Base-by-base conservation (phyloP, 2,888 invertebrate species). In the Drosophila emarginata region DNA sequence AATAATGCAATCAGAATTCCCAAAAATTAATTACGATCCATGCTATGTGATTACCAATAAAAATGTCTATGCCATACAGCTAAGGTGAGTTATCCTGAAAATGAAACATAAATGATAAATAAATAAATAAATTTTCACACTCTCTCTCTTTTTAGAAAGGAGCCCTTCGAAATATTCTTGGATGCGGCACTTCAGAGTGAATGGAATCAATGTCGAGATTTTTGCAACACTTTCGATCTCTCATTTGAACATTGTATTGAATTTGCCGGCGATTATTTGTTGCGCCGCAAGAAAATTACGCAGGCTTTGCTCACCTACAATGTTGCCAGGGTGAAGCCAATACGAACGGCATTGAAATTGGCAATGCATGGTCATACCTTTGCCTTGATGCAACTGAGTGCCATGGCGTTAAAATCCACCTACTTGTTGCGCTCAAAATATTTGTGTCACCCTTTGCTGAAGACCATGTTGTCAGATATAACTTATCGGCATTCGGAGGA, bases 221-320 rank as follows among this genome's bases (percentile, higher is more conserved):
- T 92, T 66, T 92, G 92, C 75, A 91, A 91, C 67, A 91, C 91
- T 0, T 92, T 92, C 21, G 91, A 92, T 87, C 79, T 92, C 1
- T 87, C 90, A 6, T 91, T 89, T 45, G 89, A 91, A 59, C 87
- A 89, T 14, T 92, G 92, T 69, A 93, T 97, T 75, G 96, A 96
- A 89, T 94, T 94, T 79, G 96, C 97, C 32, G 97, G 97, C 0
- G 97, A 97, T 91, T 93, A 96, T 90, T 93, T 96, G 86, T 93
- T 98, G 87, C 93, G 95, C 3, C 94, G 95, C 70, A 95, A 95
- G 12, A 94, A 95, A 78, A 94, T 96, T 70, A 94, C 95, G 58
- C 95, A 96, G 68, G 97, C 97, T 0, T 93, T 96, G 75, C 94
- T 95, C 71, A 93, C 97, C 18, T 98, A 96, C 91, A 95, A 96